These are phyloP conservation scores for Tenthredo notha DNA, from an alignment of 2,888 invertebrate species.

Conservation along the genomic window DNA sequence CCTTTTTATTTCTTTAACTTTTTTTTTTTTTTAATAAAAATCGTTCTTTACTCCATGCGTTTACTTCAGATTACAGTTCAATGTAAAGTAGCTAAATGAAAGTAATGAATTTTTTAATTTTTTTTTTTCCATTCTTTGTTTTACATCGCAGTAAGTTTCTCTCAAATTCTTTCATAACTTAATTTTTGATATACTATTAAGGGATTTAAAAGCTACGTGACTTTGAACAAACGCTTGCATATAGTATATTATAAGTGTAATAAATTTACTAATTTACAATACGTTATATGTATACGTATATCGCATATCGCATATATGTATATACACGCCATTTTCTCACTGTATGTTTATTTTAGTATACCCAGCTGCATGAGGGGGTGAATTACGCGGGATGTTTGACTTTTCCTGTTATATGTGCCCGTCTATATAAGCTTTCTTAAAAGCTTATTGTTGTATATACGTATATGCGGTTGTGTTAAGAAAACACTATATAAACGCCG, in stretches of 20 bases:
- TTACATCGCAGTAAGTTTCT: too few species aligned
- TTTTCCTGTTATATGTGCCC: background rate
- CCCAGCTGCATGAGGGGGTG: background rate
- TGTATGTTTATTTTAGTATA: conserved; percentile 12
- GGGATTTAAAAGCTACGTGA: too few species aligned
- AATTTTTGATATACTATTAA: too few species aligned
- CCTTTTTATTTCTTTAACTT: background rate
- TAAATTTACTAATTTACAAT: conserved; percentile 21
- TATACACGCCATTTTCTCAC: background rate
- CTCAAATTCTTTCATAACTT: too few species aligned
- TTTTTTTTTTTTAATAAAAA: background rate
- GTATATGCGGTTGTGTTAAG: background rate
- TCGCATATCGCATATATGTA: background rate
- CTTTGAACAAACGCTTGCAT: too few species aligned
- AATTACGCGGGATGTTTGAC: background rate
- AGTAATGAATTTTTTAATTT: too few species aligned
- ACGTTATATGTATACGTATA: background rate
- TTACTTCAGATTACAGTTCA: too few species aligned
- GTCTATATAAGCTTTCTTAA: background rate
- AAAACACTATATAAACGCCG: background rate
- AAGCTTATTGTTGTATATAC: background rate
- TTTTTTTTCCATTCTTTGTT: too few species aligned
- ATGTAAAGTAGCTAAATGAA: too few species aligned
- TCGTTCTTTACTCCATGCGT: too few species aligned
- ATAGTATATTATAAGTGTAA: background rate